Evolutionary conservation across 1,140 invertebrate species (phyloP), one percentile per base, ranked within the genome.

Genomic region (Colletes latitarsis): DNA sequence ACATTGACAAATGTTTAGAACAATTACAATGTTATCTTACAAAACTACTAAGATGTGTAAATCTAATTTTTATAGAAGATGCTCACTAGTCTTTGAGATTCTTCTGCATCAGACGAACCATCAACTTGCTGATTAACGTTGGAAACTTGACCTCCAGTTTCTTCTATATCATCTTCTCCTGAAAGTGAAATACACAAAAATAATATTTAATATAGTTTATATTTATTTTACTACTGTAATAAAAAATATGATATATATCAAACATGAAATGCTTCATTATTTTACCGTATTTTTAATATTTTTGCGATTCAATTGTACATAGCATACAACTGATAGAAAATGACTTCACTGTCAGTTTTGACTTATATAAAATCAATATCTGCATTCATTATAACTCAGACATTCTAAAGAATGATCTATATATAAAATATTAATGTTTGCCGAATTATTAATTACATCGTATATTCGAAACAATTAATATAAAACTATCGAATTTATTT

Each of bases 91-190:
- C 91, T 91, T 70, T 93, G 93, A 77, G 94, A 95, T 92, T 96
- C 96, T 92, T 96, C 96, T 89, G 96, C 96, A 87, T 96, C 96
- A 57, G 95, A 95, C 39, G 96, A 96, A 89, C 96, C 96, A 83
- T 96, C 96, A 21, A 93, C 89, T 86, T 86, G 90, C 81, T 90
- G 91, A 19, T 84, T 88, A 67, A 92, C 90, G 84, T 82, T 91
- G 8, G 92, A 86, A 69, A 94, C 88, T 83, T 94, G 94, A 88
- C 94, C 94, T 85, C 94, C 94, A 85, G 94, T 94, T 90, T 95
- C 94, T 84, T 96, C 95, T 76, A 95, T 92, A 87, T 96, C 95
- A 89, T 96, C 96, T 92, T 96, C 96, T 76, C 95, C 96, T 96
- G 89, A 79, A 94, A 94, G 84, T 52, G 0, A 49, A 66, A 46